Evolutionary conservation across 2,113 vertebrate species (phyloP).

Genomic region (Ceratotherium simum): DNA sequence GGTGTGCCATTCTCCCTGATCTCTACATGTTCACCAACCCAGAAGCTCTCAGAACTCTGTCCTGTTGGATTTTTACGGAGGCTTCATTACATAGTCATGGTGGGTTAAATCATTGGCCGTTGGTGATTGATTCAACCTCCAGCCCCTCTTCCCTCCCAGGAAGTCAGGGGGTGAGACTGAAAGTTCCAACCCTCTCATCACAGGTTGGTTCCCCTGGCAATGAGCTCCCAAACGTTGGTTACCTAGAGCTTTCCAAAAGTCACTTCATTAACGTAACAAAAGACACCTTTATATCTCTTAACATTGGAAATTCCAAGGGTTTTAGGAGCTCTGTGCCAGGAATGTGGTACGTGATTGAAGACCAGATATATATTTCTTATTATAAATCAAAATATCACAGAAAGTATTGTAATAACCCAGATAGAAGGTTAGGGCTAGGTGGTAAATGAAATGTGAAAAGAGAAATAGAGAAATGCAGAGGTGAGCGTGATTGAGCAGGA

Average conservation of each 20-base stretch:
- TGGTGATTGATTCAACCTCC: too few relatives aligned
- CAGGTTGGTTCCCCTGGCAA: not conserved
- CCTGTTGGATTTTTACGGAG: too few relatives aligned
- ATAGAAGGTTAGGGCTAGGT: not conserved
- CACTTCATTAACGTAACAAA: not conserved
- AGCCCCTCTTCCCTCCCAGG: too few relatives aligned
- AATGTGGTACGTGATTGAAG: too few relatives aligned
- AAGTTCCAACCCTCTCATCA: not conserved
- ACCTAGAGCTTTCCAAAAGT: not conserved
- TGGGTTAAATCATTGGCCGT: too few relatives aligned
- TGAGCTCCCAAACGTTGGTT: not conserved
- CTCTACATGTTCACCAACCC: too few relatives aligned
- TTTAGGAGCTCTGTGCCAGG: too few relatives aligned
- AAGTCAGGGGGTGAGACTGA: not conserved
- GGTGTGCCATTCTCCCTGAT: too few relatives aligned
- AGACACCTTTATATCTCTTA: not conserved
- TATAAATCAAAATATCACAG: not conserved
- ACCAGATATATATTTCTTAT: too few relatives aligned
- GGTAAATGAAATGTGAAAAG: not conserved
- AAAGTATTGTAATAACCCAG: not conserved
- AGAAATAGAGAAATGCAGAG: not conserved
- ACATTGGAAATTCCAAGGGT: too few relatives aligned
- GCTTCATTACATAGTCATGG: too few relatives aligned
- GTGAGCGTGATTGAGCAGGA: not conserved
- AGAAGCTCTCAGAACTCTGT: too few relatives aligned